A percentile compares a stretch with the other conserved stretches of the same genome.
Evolutionary conservation across 53 echinoderm and acorn worm genomes (phyloP).

Genomic region (Temnopleurus reevesii): DNA sequence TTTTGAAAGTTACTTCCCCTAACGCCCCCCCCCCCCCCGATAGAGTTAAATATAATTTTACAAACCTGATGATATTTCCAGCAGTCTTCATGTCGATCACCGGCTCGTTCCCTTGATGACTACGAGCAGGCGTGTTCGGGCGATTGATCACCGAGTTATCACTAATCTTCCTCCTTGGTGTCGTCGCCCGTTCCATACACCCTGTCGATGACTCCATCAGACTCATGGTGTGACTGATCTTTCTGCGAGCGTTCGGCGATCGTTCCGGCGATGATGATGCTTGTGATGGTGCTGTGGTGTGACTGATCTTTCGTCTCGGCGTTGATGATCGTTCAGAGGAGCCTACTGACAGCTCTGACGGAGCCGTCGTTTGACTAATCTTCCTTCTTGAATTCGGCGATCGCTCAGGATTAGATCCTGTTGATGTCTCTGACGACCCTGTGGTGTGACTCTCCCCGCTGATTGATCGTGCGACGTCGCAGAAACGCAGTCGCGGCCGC

Average conservation of each 20-base stretch:
- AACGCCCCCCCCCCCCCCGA: background rate
- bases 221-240: too few species aligned
- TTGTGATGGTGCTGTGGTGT: background rate
- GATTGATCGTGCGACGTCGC: background rate
- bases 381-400: background rate
- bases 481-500: background rate
- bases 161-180: background rate
- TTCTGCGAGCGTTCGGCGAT: background rate
- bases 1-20: too few species aligned
- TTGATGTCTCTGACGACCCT: background rate
- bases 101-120: background rate
- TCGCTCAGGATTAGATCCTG: background rate
- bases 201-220: too few species aligned
- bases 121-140: background rate
- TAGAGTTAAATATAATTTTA: background rate
- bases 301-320: slow-evolving; percentile 1
- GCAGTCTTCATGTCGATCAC: slow-evolving; percentile 29
- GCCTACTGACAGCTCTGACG: too few species aligned
- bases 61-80: slow-evolving; percentile 20
- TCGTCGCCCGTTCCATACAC: slow-evolving; percentile 1
- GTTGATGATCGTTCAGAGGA: too few species aligned
- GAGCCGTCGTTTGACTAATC: too few species aligned
- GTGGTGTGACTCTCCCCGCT: background rate
- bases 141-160: background rate
- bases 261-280: background rate